phyloP scores from a whole-genome alignment of 2,888 invertebrate genomes.

The Troilus luridus region DNA sequence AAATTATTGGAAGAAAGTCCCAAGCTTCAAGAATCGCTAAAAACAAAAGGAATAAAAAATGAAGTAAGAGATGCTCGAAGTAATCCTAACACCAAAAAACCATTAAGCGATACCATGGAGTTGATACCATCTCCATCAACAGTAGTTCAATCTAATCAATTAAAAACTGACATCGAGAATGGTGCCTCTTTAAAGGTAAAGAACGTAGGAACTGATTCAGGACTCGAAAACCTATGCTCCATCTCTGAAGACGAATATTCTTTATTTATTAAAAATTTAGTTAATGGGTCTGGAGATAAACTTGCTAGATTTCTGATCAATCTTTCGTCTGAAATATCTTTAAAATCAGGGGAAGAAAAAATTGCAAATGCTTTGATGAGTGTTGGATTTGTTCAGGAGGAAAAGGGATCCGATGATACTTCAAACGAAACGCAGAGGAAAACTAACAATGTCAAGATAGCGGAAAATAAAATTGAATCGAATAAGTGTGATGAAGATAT shows the following conservation, averaged over 20 bases:
- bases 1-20: background rate
- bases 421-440: background rate
- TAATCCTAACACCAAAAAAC: background rate
- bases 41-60: background rate
- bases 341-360: background rate
- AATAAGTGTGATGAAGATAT: background rate
- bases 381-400: background rate
- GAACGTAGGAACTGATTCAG: too few species aligned
- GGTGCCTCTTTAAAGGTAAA: background rate
- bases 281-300: slow-evolving; percentile 6
- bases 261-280: slow-evolving; percentile 14
- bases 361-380: slow-evolving; percentile 17
- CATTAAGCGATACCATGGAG: background rate
- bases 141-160: background rate
- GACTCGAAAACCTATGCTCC: background rate
- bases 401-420: background rate
- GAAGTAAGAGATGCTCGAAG: background rate
- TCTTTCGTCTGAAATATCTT: slow-evolving; percentile 20
- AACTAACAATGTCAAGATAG: background rate
- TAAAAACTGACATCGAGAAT: background rate
- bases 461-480: background rate
- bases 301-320: background rate
- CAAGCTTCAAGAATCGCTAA: background rate
- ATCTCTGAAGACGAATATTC: background rate
- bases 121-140: background rate